A percentile compares a stretch with the other conserved stretches of the same genome.
phyloP scores from a whole-genome alignment of 2,113 vertebrate genomes.

The Hemibagrus wyckioides region DNA sequence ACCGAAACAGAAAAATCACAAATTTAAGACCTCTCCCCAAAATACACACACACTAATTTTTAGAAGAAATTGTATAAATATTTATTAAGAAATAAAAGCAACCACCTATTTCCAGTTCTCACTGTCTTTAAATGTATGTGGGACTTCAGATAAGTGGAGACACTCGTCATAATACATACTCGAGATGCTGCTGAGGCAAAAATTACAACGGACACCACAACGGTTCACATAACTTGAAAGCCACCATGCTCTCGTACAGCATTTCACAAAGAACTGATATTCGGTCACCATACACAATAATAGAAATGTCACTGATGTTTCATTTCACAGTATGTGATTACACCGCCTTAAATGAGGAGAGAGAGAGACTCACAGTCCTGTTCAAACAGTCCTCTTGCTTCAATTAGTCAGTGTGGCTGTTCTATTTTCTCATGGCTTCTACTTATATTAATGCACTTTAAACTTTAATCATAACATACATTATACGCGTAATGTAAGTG shows the following conservation, averaged over 20 bases:
- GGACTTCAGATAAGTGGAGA: conserved; percentile 37
- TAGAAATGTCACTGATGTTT: conserved; percentile 12
- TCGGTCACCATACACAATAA: conserved; percentile 30
- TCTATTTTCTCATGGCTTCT: conserved; percentile 5
- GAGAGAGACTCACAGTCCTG: background rate
- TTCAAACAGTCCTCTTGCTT: background rate
- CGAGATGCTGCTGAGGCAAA: conserved; percentile 42
- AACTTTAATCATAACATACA: background rate
- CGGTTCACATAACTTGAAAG: conserved; percentile 49
- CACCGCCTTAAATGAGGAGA: background rate
- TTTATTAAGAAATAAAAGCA: conserved; percentile 66
- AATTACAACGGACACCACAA: conserved; percentile 15
- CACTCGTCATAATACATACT: conserved; percentile 31
- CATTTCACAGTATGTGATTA: conserved; percentile 15
- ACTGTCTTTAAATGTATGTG: conserved; percentile 49
- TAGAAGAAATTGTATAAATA: conserved; percentile 58
- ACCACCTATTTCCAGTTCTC: conserved; percentile 55
- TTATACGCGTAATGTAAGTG: conserved; percentile 6
- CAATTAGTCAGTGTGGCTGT: background rate
- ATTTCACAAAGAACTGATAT: conserved; percentile 49
- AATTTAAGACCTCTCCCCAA: background rate
- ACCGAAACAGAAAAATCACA: background rate
- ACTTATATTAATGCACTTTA: conserved; percentile 1
- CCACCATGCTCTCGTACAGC: conserved; percentile 54
- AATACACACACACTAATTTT: background rate